Evolutionary conservation across 2,888 invertebrate species (phyloP).

Genomic region (Tyria jacobaeae): DNA sequence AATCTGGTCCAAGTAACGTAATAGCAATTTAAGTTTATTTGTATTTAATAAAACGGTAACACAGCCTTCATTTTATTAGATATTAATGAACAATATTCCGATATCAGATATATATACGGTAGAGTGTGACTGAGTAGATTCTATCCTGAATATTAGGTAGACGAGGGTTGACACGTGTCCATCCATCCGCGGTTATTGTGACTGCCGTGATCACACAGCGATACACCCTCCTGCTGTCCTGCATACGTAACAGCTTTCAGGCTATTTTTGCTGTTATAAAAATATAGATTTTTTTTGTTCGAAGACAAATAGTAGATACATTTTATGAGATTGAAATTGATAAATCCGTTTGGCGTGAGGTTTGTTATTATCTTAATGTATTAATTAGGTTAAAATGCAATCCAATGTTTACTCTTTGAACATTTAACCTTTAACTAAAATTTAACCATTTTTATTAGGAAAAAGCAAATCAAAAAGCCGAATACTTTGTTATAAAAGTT

Average conservation of each 20-base stretch:
- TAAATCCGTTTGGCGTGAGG: too few relatives aligned
- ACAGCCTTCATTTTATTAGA: conserved; percentile 8
- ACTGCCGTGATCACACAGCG: conserved; percentile 39
- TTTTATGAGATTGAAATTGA: background rate
- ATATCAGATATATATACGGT: conserved; percentile 19
- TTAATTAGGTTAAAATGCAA: too few relatives aligned
- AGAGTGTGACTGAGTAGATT: conserved; percentile 21
- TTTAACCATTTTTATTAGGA: too few relatives aligned
- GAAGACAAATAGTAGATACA: background rate
- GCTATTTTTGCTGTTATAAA: conserved; percentile 2
- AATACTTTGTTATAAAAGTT: too few relatives aligned
- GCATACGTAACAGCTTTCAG: conserved; percentile 4
- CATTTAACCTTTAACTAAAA: too few relatives aligned
- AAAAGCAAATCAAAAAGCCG: too few relatives aligned
- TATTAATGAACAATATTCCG: conserved; percentile 10
- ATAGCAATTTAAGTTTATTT: conserved; percentile 1
- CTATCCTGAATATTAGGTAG: conserved; percentile 51
- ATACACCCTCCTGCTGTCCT: conserved; percentile 10
- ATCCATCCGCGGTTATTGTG: conserved; percentile 61
- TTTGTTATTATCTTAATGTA: too few relatives aligned
- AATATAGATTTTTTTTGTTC: background rate
- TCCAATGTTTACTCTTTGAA: background rate
- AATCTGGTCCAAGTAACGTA: too few relatives aligned
- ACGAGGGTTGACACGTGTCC: conserved; percentile 73
- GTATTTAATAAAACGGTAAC: conserved; percentile 1